Conservation (phyloP, 2,888 invertebrate genomes). For the Griposia aprilina region DNA sequence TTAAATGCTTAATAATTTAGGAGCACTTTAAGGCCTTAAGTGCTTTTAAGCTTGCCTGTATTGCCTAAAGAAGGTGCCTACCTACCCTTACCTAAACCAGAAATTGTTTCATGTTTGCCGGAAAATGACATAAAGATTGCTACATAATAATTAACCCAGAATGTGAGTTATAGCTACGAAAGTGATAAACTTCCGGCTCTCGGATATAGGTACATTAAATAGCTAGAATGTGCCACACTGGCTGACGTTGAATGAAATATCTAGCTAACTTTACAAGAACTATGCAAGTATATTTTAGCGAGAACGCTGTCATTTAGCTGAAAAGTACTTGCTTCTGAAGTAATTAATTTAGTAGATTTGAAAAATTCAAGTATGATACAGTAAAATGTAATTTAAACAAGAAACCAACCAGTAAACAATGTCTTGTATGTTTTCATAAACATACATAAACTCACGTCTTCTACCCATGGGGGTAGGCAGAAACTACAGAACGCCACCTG, state of each 20-base stretch:
- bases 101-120: not conserved
- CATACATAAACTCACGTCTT: too few species aligned
- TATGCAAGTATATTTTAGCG: too few species aligned
- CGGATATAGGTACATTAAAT: conserved; percentile 23
- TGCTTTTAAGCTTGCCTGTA: conserved; percentile 2
- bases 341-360: too few species aligned
- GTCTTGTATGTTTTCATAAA: not conserved
- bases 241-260: conserved; percentile 38
- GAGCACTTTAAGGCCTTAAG: conserved; percentile 25
- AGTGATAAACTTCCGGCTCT: conserved; percentile 21
- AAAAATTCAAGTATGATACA: too few species aligned
- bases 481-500: too few species aligned
- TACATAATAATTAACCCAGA: conserved; percentile 31
- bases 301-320: too few species aligned
- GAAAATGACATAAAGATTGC: conserved; percentile 9
- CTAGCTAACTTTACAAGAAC: conserved; percentile 9
- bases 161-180: conserved; percentile 30
- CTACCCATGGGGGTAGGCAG: too few species aligned
- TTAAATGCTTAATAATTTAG: conserved; percentile 27
- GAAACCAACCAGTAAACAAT: not conserved
- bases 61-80: not conserved
- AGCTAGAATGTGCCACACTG: conserved; percentile 5
- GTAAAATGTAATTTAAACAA: not conserved
- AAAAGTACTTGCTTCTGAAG: too few species aligned
- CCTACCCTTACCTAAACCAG: not conserved